A percentile compares a stretch with the other conserved stretches of the same genome.
Evolutionary conservation across 1,140 invertebrate species (phyloP).

Genomic region (Drepana arcuata): DNA sequence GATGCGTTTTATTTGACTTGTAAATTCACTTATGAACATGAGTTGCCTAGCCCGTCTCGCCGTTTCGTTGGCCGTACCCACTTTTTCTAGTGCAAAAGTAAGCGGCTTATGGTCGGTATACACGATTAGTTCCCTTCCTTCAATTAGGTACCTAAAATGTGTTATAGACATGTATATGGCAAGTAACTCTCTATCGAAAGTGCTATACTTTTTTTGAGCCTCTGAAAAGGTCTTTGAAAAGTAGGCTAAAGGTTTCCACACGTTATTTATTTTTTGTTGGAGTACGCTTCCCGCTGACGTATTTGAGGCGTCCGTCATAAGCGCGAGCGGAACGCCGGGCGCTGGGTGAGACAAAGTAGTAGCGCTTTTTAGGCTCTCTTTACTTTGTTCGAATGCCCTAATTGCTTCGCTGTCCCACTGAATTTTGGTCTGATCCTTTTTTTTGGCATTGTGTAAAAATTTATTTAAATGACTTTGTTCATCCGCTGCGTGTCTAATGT

Average conservation of each 20-base stretch:
- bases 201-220: constrained; percentile 2
- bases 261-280: not conserved
- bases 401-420: not conserved
- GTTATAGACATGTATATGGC: not conserved
- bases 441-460: constrained; percentile 4
- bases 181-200: not conserved
- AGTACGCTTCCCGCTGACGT: constrained; percentile 1
- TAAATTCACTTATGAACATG: not conserved
- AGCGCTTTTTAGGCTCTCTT: not conserved
- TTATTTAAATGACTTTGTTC: not conserved
- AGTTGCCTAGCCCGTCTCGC: not conserved
- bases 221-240: constrained; percentile 3
- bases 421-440: not conserved
- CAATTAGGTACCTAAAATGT: not conserved
- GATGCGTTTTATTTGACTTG: not conserved
- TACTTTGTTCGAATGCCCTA: constrained; percentile 1
- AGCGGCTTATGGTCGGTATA: not conserved
- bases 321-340: not conserved
- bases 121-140: not conserved
- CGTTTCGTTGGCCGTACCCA: not conserved
- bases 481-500: not conserved
- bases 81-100: not conserved
- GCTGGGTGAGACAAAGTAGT: not conserved
- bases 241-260: constrained; percentile 3
- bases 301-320: constrained; percentile 5